These are phyloP conservation scores for Ariolimax columbianus DNA, from an alignment of 2,888 invertebrate genomes.

Conservation along the genomic window DNA sequence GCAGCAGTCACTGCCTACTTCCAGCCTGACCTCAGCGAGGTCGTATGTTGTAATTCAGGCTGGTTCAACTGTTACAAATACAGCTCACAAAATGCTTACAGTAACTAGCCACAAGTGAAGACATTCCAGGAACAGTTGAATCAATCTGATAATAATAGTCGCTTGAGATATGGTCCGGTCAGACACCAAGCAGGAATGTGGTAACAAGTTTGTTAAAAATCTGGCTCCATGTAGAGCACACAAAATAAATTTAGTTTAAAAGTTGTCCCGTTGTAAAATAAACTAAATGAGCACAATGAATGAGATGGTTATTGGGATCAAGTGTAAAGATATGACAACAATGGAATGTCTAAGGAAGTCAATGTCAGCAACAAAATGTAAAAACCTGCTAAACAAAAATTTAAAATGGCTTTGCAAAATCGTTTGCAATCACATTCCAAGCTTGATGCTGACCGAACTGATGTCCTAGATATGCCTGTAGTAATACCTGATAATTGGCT, in stretches of 20 bases:
- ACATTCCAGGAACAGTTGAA: conserved; percentile 26
- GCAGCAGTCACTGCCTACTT: neutral
- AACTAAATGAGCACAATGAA: neutral
- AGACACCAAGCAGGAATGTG: conserved; percentile 8
- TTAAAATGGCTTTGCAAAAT: neutral
- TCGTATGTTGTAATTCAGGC: neutral
- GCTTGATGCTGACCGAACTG: conserved; percentile 1
- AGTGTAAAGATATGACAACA: neutral
- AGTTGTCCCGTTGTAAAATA: neutral
- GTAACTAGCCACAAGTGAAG: neutral
- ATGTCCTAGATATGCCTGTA: conserved; percentile 36
- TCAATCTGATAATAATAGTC: conserved; percentile 13
- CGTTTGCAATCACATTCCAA: neutral
- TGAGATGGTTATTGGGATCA: neutral
- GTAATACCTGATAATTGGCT: conserved; percentile 20
- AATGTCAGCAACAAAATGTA: neutral
- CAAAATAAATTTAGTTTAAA: neutral
- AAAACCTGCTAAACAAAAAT: neutral
- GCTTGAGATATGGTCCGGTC: conserved; percentile 20
- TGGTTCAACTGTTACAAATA: conserved; percentile 14
- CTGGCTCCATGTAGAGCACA: neutral
- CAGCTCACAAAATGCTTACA: neutral
- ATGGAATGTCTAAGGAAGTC: conserved; percentile 42
- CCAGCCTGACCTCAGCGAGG: neutral
- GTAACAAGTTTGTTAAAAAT: neutral